Evolutionary conservation across 2,888 invertebrate species (phyloP), one percentile per base, ranked within the genome.

Genomic region (Dicyrtoma fusca): DNA sequence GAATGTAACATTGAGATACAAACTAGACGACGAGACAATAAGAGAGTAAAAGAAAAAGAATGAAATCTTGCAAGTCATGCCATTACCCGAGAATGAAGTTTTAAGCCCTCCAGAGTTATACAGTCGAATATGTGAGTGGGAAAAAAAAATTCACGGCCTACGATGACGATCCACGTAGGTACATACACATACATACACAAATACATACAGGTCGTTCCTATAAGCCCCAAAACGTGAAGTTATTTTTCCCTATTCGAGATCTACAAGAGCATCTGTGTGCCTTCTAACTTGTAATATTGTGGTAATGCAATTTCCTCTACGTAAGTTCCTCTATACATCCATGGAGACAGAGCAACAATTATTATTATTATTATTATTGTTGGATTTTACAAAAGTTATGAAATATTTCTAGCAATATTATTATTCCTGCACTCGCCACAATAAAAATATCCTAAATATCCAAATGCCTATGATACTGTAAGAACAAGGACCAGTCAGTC

Each of bases 31-130:
- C 45, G 65, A 70, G 61, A 69, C 55, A 69, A 65, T 65, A 47
- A 53, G 34, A 53, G 34, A 3, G 34, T 53, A 53, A n/a, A n/a
- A 65, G 51, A 72, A 69, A 70, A 65, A 65, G 62, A 51, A 74
- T 66, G 63, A 55, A 74, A 72, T 72, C 71, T 74, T 65, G 76
- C 76, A 76, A 76, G 76, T 76, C 76, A 76, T 74, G 66, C 72
- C 74, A 74, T 72, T 74, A 73, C 71, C 72, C 69, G 69, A 69
- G 69, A 69, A 69, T 69, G 59, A 69, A 59, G 47, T 69, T 65
- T 69, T 69, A 69, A 69, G 69, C 69, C 69, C 59, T 57, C 69
- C 59, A 61, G 59, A 69, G 69, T 59, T 59, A 51, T 68, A 45
- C 17, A 63, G n/a, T 8, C 3, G 34, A 42, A 63, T n/a, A n/a